Evolutionary conservation across 1,140 invertebrate species (phyloP), one percentile per base, ranked within the genome.

Genomic region (Ectropis grisescens): DNA sequence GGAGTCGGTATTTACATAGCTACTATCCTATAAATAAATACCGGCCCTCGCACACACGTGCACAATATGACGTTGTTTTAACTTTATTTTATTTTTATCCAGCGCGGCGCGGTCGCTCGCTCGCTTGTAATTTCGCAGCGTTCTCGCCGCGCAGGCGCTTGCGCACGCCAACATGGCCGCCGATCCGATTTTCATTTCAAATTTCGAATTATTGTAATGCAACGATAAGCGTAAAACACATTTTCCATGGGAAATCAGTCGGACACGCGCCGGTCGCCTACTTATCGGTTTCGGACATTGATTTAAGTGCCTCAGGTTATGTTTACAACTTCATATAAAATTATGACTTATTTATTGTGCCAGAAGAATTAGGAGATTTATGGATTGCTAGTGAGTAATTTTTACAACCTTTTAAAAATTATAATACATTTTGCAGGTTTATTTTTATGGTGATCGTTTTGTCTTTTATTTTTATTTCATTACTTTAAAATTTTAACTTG

Each of bases 1-100:
- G 65, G 56, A 60, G 58, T 56, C 56, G 16, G 8, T 60, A 70
- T 75, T 74, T 69, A 80, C 75, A 78, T 75, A 75, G 74, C 71
- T 76, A 78, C 66, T 78, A 70, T 66, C 58, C 75, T 80, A 80
- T 80, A 80, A 80, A 80, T 80, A 80, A 79, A 79, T 76, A 79
- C 67, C 58, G 61, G 66, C 71, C 47, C 48, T 71, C 75, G 57
- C 75, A 53, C 75, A 80, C 75, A 80, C 69, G 68, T 74, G 62
- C 65, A 70, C 56, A 74, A 72, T 66, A 70, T 80, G 75, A 75
- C 72, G 75, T 71, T 78, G 75, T 72, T 78, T 76, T 74, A 76
- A 69, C 61, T 80, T 76, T 80, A 78, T 76, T 80, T 80, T 80
- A 80, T 80, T 80, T 80, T 80, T 80, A 76, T n/a, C n/a, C n/a